Evolutionary conservation across 2,113 vertebrate genomes (phyloP), one percentile per base, ranked within the genome.

Genomic region (Ceuthmochares aereus): DNA sequence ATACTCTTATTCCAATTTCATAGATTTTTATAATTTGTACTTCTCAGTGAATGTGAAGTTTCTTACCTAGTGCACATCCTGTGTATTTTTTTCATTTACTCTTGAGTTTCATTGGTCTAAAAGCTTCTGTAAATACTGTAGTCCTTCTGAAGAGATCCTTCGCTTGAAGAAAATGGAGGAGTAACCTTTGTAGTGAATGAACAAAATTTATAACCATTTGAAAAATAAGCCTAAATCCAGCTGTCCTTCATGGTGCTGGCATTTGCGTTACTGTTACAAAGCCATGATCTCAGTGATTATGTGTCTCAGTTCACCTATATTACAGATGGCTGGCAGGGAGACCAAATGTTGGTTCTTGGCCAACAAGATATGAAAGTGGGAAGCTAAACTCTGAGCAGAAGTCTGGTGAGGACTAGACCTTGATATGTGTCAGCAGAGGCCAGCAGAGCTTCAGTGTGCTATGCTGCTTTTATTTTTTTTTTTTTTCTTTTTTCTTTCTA

Each of bases 241-340:
- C 34, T 73, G 92, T 79, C 88, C 73, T 93, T 94, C 55, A 27
- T 16, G 64, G 76, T 90, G 77, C 66, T 83, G 95, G 19, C 59
- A 36, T 45, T 90, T 87, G 62, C 62, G 45, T 73, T 36, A 25
- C 67, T 43, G 45, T 40, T 80, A 63, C 62, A 26, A 14, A 85
- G 78, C 60, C 45, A 8, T 12, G 77, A 7, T 91, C 96, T 87
- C 84, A 1, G 95, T 59, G 84, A 81, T 68, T 66, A 14, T 19
- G 72, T 87, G 69, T 92, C 49, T 83, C n/a, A 22, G 78, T 87
- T 86, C 30, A 49, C 91, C 80, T 86, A 22, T 3, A 9, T 21
- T 89, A 81, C 90, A 92, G 90, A 60, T 94, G 95, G 89, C 62
- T 96, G 89, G 51, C 81, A 75, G 49, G 34, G 62, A 93, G 34